Base-by-base conservation (phyloP, 2,888 invertebrate species). In the Hirtodrosophila cameraria region DNA sequence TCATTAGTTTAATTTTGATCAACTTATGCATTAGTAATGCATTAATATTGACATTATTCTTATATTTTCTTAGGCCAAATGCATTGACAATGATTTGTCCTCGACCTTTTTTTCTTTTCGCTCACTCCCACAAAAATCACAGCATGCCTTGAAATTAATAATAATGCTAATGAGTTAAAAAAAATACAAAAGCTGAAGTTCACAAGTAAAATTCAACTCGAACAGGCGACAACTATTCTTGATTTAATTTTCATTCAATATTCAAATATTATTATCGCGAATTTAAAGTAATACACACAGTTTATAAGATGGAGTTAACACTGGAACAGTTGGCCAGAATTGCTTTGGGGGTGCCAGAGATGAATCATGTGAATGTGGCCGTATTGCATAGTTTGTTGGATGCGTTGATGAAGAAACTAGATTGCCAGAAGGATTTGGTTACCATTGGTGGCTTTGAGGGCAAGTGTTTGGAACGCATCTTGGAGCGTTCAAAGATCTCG, bases 361-460 rank as follows among this genome's bases (percentile, higher is more conserved):
- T 88, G 23, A 82, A 65, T 3, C 67, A 77, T 0, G 68, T 87
- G 2, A 90, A 90, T 50, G 69, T 88, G 1, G 69, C 86, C 3
- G 72, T 90, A 2, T 54, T 90, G 13, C 90, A 90, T 42, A 89
- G 85, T 43, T 73, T 90, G 0, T 36, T 90, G 8, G 75, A 88
- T 41, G 75, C 89, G 12, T n/a, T 90, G 1, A 63, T 90, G 13
- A 78, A 88, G 58, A 90, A 90, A 36, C 48, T 90, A 3, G 72
- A 87, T 39, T 89, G 90, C 16, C 49, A 80, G 36, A 49, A 88
- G 2, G 86, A 89, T 41, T 31, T 75, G 35, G 90, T 90, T 0
- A 68, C 62, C 1, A 73, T 90, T 2, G 67, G 73, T 0, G 89
- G 88, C 4, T 78, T 80, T 7, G 88, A 90, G 49, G 79, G 76